A percentile compares a stretch with the other conserved stretches of the same genome.
These are phyloP conservation scores for Paradisaea rubra DNA, from an alignment of 2,113 vertebrate species.

Conservation along the genomic window DNA sequence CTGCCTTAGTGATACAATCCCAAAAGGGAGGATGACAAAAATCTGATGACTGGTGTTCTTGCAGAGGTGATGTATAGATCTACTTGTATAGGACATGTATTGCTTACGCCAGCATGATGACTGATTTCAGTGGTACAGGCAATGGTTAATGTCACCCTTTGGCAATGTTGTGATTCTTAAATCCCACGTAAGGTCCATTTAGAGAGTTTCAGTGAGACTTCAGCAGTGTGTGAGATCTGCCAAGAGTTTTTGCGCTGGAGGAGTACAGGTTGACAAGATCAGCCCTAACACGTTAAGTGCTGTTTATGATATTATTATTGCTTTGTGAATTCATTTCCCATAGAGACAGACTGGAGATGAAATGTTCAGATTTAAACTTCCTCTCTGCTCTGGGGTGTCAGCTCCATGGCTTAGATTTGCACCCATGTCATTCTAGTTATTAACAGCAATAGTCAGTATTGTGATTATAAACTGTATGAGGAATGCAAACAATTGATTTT, in stretches of 20 bases:
- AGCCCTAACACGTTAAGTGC: conserved; percentile 51
- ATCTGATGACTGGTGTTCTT: background rate
- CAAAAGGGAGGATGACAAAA: background rate
- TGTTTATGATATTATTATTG: conserved; percentile 54
- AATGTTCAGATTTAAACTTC: conserved; percentile 26
- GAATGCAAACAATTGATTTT: background rate
- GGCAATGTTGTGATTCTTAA: background rate
- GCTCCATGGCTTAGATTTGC: background rate
- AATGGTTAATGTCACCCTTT: conserved; percentile 22
- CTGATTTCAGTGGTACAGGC: background rate
- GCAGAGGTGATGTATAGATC: background rate
- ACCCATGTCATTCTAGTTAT: background rate
- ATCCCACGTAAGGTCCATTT: background rate
- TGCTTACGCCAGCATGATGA: background rate
- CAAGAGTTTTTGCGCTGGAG: conserved; percentile 35
- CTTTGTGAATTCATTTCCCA: conserved; percentile 45
- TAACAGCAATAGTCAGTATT: background rate
- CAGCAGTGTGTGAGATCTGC: background rate
- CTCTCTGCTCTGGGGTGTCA: conserved; percentile 17
- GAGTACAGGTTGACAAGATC: conserved; percentile 15
- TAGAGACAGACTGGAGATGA: conserved; percentile 29
- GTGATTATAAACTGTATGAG: background rate
- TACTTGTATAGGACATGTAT: background rate
- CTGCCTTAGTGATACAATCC: background rate
- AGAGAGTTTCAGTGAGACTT: conserved; percentile 15